Percentiles rank a stretch among this genome's conserved stretches.
phyloP scores from a whole-genome alignment of 2,797 vertebrate species.

The Cynopterus sphinx region DNA sequence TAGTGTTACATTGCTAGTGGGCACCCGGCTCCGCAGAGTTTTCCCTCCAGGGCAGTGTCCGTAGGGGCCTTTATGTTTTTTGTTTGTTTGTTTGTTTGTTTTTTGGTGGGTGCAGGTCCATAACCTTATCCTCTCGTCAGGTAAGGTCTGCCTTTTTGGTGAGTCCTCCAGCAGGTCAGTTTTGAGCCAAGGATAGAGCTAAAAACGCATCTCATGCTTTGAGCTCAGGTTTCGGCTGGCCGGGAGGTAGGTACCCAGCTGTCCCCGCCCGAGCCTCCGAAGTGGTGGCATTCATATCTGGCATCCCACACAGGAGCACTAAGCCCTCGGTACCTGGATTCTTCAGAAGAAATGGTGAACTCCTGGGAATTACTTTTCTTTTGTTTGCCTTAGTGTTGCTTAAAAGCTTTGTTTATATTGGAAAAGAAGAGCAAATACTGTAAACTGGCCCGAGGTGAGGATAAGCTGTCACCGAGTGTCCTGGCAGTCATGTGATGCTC shows the following conservation, averaged over 20 bases:
- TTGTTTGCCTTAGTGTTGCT: slow-evolving; percentile 1
- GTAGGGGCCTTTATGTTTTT: neutral
- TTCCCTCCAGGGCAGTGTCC: neutral
- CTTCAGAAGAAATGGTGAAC: neutral
- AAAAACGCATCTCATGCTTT: neutral
- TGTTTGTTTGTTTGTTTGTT: too few relatives aligned
- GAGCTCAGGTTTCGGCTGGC: neutral
- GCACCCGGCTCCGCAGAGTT: neutral
- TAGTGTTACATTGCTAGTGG: neutral
- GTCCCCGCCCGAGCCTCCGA: neutral
- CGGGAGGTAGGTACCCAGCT: neutral
- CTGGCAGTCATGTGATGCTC: neutral
- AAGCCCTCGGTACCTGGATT: neutral
- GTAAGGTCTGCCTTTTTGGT: neutral
- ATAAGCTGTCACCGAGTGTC: neutral
- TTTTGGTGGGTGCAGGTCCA: neutral
- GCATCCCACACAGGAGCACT: neutral
- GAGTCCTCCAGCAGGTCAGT: neutral
- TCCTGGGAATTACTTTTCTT: slow-evolving; percentile 12
- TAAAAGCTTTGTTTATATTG: neutral
- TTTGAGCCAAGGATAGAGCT: slow-evolving; percentile 49
- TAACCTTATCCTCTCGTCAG: neutral
- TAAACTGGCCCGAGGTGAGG: neutral
- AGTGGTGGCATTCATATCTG: neutral
- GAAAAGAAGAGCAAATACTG: neutral